A percentile compares a stretch with the other conserved stretches of the same genome.
Evolutionary conservation across 2,113 vertebrate species (phyloP).

Genomic region (Bos indicus): DNA sequence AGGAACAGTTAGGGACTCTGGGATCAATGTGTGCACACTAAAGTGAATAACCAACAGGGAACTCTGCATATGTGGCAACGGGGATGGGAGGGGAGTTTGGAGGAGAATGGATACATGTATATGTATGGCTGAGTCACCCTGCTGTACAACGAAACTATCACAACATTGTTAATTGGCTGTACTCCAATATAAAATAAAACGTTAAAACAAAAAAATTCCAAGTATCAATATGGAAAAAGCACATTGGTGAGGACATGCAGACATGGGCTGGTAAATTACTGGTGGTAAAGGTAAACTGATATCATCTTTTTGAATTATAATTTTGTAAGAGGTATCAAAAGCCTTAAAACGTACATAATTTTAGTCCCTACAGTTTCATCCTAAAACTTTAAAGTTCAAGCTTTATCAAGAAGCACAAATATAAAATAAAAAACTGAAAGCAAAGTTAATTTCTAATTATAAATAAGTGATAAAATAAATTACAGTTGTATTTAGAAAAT

Average conservation of each 20-base stretch:
- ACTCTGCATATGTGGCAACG: neutral
- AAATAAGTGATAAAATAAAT: conserved; percentile 1
- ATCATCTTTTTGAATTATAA: neutral
- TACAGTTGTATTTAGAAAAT: neutral
- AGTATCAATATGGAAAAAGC: neutral
- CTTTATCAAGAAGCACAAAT: neutral
- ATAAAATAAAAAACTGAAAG: neutral
- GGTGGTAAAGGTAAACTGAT: neutral
- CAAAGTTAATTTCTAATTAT: conserved; percentile 9
- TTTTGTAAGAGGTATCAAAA: conserved; percentile 9
- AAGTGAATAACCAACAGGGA: neutral
- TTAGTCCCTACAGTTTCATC: neutral
- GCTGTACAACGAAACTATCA: neutral
- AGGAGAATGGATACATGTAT: neutral
- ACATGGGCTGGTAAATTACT: neutral
- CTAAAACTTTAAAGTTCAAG: neutral
- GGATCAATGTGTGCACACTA: neutral
- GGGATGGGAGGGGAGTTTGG: neutral
- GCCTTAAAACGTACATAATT: neutral
- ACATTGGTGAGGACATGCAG: neutral
- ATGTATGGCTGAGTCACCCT: neutral
- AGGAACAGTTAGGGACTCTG: neutral
- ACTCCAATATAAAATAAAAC: neutral
- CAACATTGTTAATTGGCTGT: neutral
- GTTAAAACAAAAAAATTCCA: conserved; percentile 7